Base-by-base conservation (phyloP, 2,888 invertebrate species). In the Apodemia duryi region DNA sequence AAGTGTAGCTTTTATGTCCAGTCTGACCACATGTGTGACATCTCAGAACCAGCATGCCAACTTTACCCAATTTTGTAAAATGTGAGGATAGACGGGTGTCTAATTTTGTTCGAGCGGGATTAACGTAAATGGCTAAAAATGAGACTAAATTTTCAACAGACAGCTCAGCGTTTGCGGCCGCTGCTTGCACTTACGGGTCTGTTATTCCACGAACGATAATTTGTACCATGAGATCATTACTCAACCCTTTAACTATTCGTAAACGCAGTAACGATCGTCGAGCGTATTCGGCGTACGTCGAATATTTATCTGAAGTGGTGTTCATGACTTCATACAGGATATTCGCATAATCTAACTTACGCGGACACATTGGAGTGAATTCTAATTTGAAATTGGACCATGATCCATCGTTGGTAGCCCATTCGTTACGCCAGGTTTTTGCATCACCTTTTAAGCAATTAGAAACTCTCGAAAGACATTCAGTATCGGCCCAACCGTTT, bases 281-380 rank as follows among this genome's bases (percentile, higher is more conserved):
- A 6, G 60, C 64, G 35, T 64, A 64, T 28, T 64, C 60, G 6
- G 64, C 60, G 43, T 64, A 64, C 6, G 60, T 60, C 21, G 49
- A 21, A 21, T 43, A 62, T 41, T 62, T 38, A 21, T 62, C 46
- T 13, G 62, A 62, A 28, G 9, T 43, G 21, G 46, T 28, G 41
- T 28, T 46, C 29, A 46, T 29, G n/a, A 62, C 62, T n/a, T 43
- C 62, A 43, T 43, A 43, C 43, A 62, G 43, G 28, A 62, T 62
- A 41, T 41, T 11, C n/a, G 43, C 43, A 9, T 43, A 41, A 43
- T 62, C 28, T 41, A 41, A 13, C 28, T 41, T 43, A 21, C 41
- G n/a, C 41, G 62, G 62, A 62, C 62, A 62, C 28, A 62, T 10
- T 3, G 62, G 43, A n/a, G 6, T 62, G 28, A 62, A 62, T n/a